Evolutionary conservation across 2,113 vertebrate species (phyloP).

Genomic region (Oenanthe oenanthe): DNA sequence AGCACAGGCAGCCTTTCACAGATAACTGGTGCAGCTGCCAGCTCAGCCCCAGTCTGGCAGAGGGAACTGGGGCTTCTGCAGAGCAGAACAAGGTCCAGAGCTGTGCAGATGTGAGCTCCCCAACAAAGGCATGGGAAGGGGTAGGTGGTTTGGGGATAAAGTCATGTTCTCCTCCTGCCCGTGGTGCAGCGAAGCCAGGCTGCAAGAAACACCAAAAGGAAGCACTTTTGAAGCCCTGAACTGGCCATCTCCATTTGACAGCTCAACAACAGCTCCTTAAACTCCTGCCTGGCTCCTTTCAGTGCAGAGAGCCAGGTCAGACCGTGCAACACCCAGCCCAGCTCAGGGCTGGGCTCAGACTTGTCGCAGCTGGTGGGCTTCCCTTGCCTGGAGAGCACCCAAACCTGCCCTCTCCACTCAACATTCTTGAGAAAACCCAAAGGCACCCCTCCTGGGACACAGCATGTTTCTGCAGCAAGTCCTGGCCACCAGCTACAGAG

Average conservation of each 20-base stretch:
- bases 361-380: background rate
- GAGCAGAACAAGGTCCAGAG: background rate
- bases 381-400: background rate
- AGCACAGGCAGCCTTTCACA: background rate
- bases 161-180: rapidly evolving
- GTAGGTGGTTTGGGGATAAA: background rate
- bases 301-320: background rate
- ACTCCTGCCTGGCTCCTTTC: background rate
- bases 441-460: background rate
- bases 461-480: background rate
- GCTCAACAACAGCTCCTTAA: background rate
- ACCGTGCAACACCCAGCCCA: background rate
- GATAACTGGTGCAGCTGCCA: background rate
- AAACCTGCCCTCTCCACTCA: background rate
- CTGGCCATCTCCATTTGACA: background rate
- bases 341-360: background rate
- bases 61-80: background rate
- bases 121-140: background rate
- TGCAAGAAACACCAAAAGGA: background rate
- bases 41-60: background rate
- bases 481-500: background rate
- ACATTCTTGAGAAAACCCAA: background rate
- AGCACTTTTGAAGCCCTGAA: background rate
- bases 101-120: background rate
- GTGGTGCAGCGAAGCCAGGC: rapidly evolving